Evolutionary conservation across 2,113 vertebrate genomes (phyloP).

Genomic region (Dasyprocta punctata): DNA sequence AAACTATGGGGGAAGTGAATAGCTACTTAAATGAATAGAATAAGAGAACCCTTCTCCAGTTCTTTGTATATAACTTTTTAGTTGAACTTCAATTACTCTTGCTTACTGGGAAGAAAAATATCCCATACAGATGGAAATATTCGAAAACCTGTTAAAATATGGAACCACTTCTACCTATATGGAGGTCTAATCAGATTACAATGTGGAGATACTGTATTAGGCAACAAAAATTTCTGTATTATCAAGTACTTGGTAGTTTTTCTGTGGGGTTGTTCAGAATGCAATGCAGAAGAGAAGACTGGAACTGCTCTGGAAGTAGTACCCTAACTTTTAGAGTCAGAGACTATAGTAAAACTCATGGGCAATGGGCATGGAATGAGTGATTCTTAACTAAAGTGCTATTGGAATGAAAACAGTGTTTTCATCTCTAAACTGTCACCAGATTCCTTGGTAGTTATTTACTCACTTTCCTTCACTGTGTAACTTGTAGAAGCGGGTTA

Average conservation of each 20-base stretch:
- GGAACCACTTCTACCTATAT: not conserved
- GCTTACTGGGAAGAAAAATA: constrained; percentile 43
- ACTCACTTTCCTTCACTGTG: not conserved
- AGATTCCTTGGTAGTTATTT: not conserved
- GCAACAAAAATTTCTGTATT: constrained; percentile 32
- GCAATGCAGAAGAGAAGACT: not conserved
- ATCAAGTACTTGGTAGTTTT: constrained; percentile 17
- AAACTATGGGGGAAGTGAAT: not conserved
- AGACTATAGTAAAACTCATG: not conserved
- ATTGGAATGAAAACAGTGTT: not conserved
- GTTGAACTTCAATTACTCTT: constrained; percentile 32
- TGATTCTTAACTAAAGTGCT: not conserved
- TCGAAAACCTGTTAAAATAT: constrained; percentile 56
- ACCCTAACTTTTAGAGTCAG: not conserved
- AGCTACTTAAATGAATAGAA: not conserved
- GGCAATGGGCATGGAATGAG: not conserved
- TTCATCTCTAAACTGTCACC: not conserved
- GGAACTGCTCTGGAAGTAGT: not conserved
- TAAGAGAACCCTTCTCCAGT: not conserved
- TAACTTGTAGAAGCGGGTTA: constrained; percentile 20
- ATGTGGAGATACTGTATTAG: constrained; percentile 34
- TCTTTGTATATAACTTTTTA: constrained; percentile 1
- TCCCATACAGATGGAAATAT: not conserved
- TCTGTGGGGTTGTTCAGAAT: constrained; percentile 35
- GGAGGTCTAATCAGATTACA: constrained; percentile 14